Evolutionary conservation across 2,113 vertebrate species (phyloP).

Genomic region (Uria lomvia): DNA sequence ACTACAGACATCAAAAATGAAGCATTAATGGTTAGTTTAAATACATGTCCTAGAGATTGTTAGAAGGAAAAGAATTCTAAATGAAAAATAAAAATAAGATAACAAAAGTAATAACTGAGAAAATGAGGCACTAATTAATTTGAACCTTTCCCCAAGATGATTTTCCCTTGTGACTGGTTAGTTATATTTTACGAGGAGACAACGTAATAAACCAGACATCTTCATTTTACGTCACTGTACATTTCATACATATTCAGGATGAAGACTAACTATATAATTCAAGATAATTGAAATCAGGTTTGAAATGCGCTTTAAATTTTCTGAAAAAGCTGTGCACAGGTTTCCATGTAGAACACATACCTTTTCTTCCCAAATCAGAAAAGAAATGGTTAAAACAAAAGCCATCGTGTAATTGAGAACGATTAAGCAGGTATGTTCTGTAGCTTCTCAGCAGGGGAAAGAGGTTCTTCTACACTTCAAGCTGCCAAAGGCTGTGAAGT

Average conservation of each 20-base stretch:
- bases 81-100: neutral
- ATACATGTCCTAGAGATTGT: neutral
- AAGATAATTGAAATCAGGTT: neutral
- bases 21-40: neutral
- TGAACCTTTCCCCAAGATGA: neutral
- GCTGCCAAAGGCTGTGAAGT: neutral
- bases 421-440: neutral
- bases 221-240: neutral
- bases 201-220: neutral
- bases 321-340: neutral
- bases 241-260: neutral
- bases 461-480: neutral
- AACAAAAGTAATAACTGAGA: neutral
- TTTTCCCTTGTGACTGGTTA: neutral
- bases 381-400: neutral
- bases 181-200: neutral
- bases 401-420: neutral
- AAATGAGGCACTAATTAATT: neutral
- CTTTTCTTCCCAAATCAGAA: neutral
- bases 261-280: neutral
- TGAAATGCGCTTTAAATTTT: neutral
- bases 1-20: constrained; percentile 9
- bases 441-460: neutral
- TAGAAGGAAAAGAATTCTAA: neutral
- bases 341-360: neutral